Evolutionary conservation across 2,113 vertebrate genomes (phyloP), one percentile per base, ranked within the genome.

Genomic region (Axis porcinus): DNA sequence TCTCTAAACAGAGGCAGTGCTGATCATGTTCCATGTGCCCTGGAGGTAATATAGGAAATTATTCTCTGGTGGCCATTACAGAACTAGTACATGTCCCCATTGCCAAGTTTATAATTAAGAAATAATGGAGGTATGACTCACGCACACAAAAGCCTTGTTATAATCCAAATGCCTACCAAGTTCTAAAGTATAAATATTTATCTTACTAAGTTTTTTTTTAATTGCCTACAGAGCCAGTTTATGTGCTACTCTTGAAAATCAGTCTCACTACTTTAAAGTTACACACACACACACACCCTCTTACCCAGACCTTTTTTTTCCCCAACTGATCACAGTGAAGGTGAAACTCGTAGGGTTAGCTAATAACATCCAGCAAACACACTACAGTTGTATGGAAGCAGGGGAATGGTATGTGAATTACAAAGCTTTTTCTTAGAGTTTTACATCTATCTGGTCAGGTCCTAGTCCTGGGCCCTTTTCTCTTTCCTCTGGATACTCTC

Each of bases 101-200:
- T 52, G 55, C 76, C 81, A 93, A 55, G 52, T 74, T 55, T 93
- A 89, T 90, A 86, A 86, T 55, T 17, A 93, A 90, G 28, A 95
- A 90, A 47, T 54, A 90, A 95, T 82, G 58, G 52, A 90, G 58
- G 60, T 81, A 93, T 95, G 58, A 93, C 70, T 90, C 82, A 79
- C 47, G 52, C 60, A 74, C 52, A 82, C 17, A 74, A 93, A 86
- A 90, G 67, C 7, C 86, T 92, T 89, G 40, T 79, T 95, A 85
- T 84, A 97, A 88, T 58, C 70, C 94, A 90, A 97, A 86, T 62
- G 30, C 28, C 36, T 82, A 86, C 57, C 64, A 79, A 90, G 43
- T 86, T 93, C 43, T 54, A 47, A 90, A 86, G 57, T 86, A 54
- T 89, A 67, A 93, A 74, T 86, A 47, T 93, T 95, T 90, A 81